Base-by-base conservation (phyloP, 2,888 invertebrate genomes). In the Drosophila mimica region DNA sequence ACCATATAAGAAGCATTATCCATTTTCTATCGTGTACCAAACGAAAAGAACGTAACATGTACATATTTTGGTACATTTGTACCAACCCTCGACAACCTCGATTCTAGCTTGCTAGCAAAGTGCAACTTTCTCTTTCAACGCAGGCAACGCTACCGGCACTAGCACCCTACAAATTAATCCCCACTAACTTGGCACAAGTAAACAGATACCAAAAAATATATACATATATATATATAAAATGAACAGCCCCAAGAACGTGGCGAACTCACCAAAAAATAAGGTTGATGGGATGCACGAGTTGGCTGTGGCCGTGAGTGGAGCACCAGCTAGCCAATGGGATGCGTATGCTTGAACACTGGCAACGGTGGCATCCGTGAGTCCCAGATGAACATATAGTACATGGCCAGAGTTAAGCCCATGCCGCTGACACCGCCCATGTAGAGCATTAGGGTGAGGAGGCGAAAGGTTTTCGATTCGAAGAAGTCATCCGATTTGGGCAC, bases 311-410 rank as follows among this genome's bases (percentile, higher is more conserved):
- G 6, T 36, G 34, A 4, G 11, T 38, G 36, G 25, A 34, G 5
- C 7, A 4, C 3, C 13, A 30, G 15, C 61, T 92, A 92, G 68
- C 92, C 92, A 72, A 90, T 82, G 57, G 92, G 93, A 82, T 91
- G 91, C 64, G 91, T 84, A 36, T 91, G 92, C 82, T 92, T 93
- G 68, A 91, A 91, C 48, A 91, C 86, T 53, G 93, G 93, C 68
- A 93, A 66, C 13, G 92, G 90, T 40, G 93, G 93, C 92, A 93
- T 93, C 33, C 90, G 86, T 4, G 93, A 93, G 52, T 93, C 93
- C 93, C 93, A 93, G 36, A 93, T 90, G 71, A 93, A 93, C 1
- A 93, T 71, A 77, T 92, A 91, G 66, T 93, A 93, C 66, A 92
- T 83, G 34, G 93, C 93, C 68, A 93, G 69, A 2, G 92, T 85